Percentiles rank a stretch among this genome's conserved stretches.
These are phyloP conservation scores for Nephrotoma appendiculata DNA, from an alignment of 2,888 invertebrate genomes.

Conservation along the genomic window DNA sequence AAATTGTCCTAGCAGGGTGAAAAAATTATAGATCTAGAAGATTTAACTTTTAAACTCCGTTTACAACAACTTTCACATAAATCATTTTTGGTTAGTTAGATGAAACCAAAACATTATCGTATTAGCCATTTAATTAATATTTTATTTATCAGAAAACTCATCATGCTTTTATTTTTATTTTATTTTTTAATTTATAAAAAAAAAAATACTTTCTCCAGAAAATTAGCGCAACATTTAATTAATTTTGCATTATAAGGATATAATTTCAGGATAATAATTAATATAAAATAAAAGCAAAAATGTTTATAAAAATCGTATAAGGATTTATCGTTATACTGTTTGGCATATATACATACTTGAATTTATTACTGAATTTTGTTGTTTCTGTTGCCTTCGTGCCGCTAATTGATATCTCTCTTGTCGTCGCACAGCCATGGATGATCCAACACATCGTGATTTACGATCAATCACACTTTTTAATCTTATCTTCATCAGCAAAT, in stretches of 20 bases:
- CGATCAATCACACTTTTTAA: constrained; percentile 91
- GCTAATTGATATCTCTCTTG: constrained; percentile 57
- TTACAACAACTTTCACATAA: neutral
- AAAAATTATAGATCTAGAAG: neutral
- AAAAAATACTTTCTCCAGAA: neutral
- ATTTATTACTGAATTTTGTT: constrained; percentile 27
- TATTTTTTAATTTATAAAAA: neutral
- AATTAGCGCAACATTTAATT: neutral
- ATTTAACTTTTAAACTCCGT: neutral
- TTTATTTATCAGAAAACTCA: neutral
- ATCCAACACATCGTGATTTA: constrained; percentile 57
- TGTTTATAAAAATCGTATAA: neutral
- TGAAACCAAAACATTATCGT: neutral
- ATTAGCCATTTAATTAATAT: neutral
- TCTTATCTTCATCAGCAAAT: constrained; percentile 86
- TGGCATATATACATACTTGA: constrained; percentile 25
- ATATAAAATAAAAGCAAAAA: neutral
- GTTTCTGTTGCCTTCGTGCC: constrained; percentile 35
- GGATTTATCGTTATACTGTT: neutral
- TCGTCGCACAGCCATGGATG: constrained; percentile 67
- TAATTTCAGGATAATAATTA: neutral
- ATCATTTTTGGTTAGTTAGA: neutral
- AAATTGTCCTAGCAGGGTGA: neutral
- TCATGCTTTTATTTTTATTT: neutral
- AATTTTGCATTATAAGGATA: neutral